Percentiles rank a stretch among this genome's conserved stretches.
Conservation (phyloP, 2,797 vertebrate genomes). For the Cynopterus sphinx region DNA sequence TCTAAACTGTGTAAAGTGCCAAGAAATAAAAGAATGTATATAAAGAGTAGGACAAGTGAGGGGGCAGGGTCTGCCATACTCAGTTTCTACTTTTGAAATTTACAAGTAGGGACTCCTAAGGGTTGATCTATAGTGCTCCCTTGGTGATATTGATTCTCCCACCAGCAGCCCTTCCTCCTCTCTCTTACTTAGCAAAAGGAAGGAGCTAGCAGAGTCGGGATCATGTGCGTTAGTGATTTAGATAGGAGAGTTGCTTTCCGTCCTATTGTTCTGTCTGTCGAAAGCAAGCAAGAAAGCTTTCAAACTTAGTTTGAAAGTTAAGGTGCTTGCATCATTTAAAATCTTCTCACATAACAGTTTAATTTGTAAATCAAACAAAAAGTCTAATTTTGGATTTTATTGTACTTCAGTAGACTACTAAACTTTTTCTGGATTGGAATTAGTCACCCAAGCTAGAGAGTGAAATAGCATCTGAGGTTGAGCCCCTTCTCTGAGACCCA, state of each 20-base stretch:
- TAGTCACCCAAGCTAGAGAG: constrained; percentile 67
- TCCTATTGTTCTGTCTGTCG: background rate
- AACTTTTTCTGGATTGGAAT: constrained; percentile 80
- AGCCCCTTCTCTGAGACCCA: constrained; percentile 20
- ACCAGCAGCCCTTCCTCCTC: accelerated
- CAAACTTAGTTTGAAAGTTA: constrained; percentile 50
- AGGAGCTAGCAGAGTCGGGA: background rate
- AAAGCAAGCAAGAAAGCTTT: background rate
- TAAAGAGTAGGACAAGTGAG: background rate
- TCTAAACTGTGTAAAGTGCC: background rate
- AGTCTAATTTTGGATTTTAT: constrained; percentile 64
- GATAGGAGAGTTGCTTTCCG: background rate
- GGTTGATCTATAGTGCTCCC: background rate
- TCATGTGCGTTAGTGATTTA: background rate
- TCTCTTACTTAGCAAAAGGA: background rate
- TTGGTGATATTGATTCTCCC: background rate
- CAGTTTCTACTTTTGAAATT: background rate
- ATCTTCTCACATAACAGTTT: constrained; percentile 57
- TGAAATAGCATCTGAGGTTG: constrained; percentile 30
- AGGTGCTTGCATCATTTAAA: constrained; percentile 65
- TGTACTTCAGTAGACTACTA: constrained; percentile 61
- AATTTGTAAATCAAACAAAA: constrained; percentile 73
- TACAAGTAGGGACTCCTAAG: background rate
- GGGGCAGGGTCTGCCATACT: background rate
- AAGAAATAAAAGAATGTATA: background rate